A percentile compares a stretch with the other conserved stretches of the same genome.
Evolutionary conservation across 2,797 vertebrate genomes (phyloP).

Genomic region (Xenops minutus): DNA sequence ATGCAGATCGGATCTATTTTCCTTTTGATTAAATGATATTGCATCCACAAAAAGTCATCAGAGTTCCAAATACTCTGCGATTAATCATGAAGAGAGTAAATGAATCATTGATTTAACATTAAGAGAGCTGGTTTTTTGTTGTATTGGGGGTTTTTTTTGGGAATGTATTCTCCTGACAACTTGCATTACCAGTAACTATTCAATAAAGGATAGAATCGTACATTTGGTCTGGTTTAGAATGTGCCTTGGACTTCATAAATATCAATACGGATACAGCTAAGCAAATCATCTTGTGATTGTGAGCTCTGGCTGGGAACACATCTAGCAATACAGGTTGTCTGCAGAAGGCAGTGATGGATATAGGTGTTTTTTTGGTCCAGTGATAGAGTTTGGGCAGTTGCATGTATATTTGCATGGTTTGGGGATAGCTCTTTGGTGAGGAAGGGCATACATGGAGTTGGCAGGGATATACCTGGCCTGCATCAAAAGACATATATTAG

Average conservation of each 20-base stretch:
- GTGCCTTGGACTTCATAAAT: background rate
- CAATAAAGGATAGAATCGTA: slow-evolving; percentile 45
- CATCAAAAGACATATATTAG: background rate
- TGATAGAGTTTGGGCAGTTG: background rate
- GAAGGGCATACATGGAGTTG: background rate
- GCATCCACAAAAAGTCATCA: slow-evolving; percentile 42
- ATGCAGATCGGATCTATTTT: background rate
- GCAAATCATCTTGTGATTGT: background rate
- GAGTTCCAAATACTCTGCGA: slow-evolving; percentile 22
- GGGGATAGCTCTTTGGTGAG: background rate
- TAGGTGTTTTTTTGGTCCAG: background rate
- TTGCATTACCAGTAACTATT: slow-evolving; percentile 14
- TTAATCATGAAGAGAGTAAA: slow-evolving; percentile 50
- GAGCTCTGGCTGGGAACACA: background rate
- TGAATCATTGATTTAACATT: slow-evolving; percentile 66
- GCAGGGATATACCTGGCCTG: background rate
- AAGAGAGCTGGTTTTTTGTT: background rate
- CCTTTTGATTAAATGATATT: slow-evolving; percentile 1
- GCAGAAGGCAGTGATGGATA: background rate
- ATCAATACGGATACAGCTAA: background rate
- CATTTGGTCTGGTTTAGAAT: background rate
- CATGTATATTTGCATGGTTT: background rate
- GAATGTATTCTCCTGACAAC: slow-evolving; percentile 7
- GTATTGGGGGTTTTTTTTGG: background rate
- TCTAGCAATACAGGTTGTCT: background rate